Conservation (phyloP, 1,140 invertebrate species). For the Epicauta chinensis region DNA sequence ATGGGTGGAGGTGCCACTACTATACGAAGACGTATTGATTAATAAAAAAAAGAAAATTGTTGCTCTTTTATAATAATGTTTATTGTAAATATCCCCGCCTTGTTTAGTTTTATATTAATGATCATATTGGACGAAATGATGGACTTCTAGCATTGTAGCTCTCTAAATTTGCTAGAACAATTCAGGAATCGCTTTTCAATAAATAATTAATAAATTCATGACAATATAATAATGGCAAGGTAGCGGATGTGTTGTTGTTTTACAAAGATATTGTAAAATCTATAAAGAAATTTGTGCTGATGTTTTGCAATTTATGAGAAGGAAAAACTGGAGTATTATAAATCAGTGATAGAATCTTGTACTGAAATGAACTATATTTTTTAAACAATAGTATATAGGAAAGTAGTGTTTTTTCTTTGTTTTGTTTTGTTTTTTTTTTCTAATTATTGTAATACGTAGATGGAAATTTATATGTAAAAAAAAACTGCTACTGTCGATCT, state of each 20-base stretch:
- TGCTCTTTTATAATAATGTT: conserved; percentile 1
- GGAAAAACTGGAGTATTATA: conserved; percentile 37
- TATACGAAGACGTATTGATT: neutral
- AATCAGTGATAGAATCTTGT: conserved; percentile 32
- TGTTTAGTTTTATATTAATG: too few species aligned
- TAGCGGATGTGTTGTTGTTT: neutral
- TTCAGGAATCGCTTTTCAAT: too few species aligned
- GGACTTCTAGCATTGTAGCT: too few species aligned
- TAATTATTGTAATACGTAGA: conserved; percentile 32
- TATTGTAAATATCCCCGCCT: conserved; percentile 8
- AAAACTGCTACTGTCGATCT: conserved; percentile 35
- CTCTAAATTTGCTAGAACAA: too few species aligned
- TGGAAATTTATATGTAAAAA: conserved; percentile 21
- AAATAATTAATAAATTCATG: conserved; percentile 18
- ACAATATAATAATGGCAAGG: conserved; percentile 21
- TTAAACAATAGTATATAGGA: conserved; percentile 20
- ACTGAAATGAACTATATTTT: conserved; percentile 29
- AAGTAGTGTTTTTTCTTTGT: too few species aligned
- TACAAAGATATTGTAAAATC: neutral
- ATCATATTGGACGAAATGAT: too few species aligned
- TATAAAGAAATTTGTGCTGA: too few species aligned
- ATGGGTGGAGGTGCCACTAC: neutral
- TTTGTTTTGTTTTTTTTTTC: too few species aligned
- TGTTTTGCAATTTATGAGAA: too few species aligned
- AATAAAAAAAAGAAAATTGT: conserved; percentile 10